phyloP scores from a whole-genome alignment of 2,113 vertebrate genomes.

The Chamaetylas fuelleborni region DNA sequence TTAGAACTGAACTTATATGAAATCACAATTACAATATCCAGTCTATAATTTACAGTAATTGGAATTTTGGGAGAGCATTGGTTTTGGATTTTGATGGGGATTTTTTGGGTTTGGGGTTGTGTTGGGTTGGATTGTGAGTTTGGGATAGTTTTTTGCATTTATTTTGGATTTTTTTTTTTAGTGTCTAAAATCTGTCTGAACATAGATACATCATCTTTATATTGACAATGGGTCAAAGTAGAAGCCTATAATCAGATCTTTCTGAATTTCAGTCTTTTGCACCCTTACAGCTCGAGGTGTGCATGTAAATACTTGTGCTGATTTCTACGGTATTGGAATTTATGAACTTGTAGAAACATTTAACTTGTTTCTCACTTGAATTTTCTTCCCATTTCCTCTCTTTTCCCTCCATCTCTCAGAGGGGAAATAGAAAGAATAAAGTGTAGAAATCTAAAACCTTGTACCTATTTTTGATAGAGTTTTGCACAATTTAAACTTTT shows the following conservation, averaged over 20 bases:
- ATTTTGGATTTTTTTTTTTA: neutral
- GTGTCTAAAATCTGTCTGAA: neutral
- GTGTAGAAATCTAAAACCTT: neutral
- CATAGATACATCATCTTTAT: neutral
- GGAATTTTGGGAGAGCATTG: neutral
- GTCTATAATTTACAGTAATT: neutral
- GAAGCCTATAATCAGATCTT: neutral
- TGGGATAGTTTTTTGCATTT: neutral
- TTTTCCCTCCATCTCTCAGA: neutral
- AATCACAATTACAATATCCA: neutral
- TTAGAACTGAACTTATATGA: neutral
- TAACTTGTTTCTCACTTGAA: neutral
- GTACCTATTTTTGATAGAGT: neutral
- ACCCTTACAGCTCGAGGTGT: neutral
- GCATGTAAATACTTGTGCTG: neutral
- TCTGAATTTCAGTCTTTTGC: neutral
- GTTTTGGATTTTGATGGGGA: neutral
- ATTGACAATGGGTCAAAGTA: neutral
- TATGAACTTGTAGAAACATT: neutral
- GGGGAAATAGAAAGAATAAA: neutral
- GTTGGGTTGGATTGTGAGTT: rapidly evolving
- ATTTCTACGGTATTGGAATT: neutral
- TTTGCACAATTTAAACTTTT: neutral
- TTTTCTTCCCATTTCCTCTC: neutral
- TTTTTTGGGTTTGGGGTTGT: neutral